These are phyloP conservation scores for Sphenopsis melanotis DNA, from an alignment of 2,797 vertebrate genomes.

Conservation along the genomic window DNA sequence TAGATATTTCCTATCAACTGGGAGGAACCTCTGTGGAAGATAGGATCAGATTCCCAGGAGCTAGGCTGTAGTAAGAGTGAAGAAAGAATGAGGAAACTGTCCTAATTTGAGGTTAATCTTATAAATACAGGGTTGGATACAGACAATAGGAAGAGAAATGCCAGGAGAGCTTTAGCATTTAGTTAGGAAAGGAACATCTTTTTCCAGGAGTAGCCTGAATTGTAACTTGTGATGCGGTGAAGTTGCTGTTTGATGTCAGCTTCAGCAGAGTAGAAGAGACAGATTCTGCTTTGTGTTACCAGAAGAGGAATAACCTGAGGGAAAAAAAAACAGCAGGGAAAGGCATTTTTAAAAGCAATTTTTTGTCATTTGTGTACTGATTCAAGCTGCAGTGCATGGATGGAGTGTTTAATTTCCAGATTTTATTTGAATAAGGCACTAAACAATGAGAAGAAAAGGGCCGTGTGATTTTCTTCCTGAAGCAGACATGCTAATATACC, in stretches of 20 bases:
- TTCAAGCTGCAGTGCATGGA: not conserved
- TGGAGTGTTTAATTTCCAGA: not conserved
- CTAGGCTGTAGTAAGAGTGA: slow-evolving; percentile 43
- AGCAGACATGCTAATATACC: not conserved
- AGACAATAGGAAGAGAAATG: slow-evolving; percentile 24
- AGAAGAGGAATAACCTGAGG: not conserved
- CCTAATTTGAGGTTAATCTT: slow-evolving; percentile 53
- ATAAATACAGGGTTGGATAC: slow-evolving; percentile 18
- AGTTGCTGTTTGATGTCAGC: slow-evolving; percentile 23
- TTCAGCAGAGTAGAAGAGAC: not conserved
- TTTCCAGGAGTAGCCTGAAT: slow-evolving; percentile 19
- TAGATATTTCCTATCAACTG: slow-evolving; percentile 55
- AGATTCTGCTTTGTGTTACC: not conserved
- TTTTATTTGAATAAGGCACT: not conserved
- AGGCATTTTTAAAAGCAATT: not conserved
- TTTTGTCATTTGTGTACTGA: not conserved
- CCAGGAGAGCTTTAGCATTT: not conserved
- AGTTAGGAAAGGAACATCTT: slow-evolving; percentile 6
- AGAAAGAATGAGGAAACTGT: slow-evolving; percentile 48
- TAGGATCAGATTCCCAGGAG: slow-evolving; percentile 61
- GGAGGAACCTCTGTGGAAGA: slow-evolving; percentile 54
- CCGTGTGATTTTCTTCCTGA: not conserved
- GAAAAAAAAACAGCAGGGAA: not conserved
- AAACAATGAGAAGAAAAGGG: not conserved
- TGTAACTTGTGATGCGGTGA: slow-evolving; percentile 18